Evolutionary conservation across 1,140 invertebrate genomes (phyloP).

Genomic region (Kradibia gibbosae): DNA sequence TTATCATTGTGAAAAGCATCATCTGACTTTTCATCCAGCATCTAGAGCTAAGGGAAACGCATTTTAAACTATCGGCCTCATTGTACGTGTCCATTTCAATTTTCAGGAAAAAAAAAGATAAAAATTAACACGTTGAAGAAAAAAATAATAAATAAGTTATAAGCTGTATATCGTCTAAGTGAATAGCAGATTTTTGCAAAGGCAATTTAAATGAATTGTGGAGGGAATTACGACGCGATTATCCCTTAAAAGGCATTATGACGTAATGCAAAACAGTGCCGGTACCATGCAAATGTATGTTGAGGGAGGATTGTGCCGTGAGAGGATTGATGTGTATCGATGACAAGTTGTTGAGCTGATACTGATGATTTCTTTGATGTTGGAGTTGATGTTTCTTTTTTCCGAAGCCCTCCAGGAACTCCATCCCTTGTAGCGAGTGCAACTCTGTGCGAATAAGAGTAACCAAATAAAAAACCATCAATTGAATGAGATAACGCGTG

Average conservation of each 20-base stretch:
- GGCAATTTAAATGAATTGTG: neutral
- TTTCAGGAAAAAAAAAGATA: too few relatives aligned
- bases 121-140: too few relatives aligned
- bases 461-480: slow-evolving; percentile 24
- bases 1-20: too few relatives aligned
- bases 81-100: too few relatives aligned
- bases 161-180: too few relatives aligned
- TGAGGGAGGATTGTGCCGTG: slow-evolving; percentile 85
- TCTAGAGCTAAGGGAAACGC: too few relatives aligned
- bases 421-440: slow-evolving; percentile 70
- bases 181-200: too few relatives aligned
- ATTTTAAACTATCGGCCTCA: too few relatives aligned
- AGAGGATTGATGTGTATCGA: slow-evolving; percentile 71
- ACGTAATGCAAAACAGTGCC: slow-evolving; percentile 35
- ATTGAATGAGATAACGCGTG: neutral
- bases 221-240: neutral
- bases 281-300: slow-evolving; percentile 91
- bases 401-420: slow-evolving; percentile 71
- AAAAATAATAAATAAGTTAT: too few relatives aligned
- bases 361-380: slow-evolving; percentile 43
- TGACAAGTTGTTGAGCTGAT: slow-evolving; percentile 61
- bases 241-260: neutral
- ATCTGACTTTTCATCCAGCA: too few relatives aligned
- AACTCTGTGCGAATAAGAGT: slow-evolving; percentile 58
- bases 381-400: slow-evolving; percentile 69